A percentile compares a stretch with the other conserved stretches of the same genome.
phyloP scores from a whole-genome alignment of 2,797 vertebrate species.

The Heterohyrax brucei region DNA sequence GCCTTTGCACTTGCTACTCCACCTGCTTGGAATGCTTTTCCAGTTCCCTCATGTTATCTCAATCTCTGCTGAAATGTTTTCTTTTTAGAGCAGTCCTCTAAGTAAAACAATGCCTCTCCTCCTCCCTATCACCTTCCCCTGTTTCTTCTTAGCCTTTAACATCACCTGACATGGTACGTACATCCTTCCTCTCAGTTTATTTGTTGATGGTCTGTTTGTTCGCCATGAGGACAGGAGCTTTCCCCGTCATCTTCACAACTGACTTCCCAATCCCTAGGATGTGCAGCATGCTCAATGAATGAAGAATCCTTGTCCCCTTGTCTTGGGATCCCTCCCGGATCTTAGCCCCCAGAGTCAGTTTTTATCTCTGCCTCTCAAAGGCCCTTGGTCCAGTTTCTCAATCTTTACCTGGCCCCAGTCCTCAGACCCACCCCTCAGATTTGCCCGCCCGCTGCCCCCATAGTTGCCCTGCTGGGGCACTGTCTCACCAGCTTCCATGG shows the following conservation, averaged over 20 bases:
- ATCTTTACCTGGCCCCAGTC: not conserved
- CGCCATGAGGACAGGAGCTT: not conserved
- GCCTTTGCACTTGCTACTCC: slow-evolving; percentile 11
- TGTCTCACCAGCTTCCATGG: slow-evolving; percentile 96
- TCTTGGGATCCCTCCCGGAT: not conserved
- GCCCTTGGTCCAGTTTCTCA: not conserved
- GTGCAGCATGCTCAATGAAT: not conserved
- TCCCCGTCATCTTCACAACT: not conserved
- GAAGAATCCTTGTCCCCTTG: not conserved
- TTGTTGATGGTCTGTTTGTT: not conserved
- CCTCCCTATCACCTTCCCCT: not conserved
- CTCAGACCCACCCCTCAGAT: not conserved
- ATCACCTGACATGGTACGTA: not conserved
- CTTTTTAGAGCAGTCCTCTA: not conserved
- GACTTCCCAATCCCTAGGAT: not conserved
- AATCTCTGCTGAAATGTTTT: slow-evolving; percentile 19
- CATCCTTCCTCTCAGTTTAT: not conserved
- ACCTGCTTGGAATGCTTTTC: not conserved
- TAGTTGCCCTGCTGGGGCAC: not conserved
- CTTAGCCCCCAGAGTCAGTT: not conserved
- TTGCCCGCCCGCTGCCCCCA: too few relatives aligned
- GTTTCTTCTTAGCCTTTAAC: not conserved
- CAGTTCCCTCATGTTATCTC: not conserved
- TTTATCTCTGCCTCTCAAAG: not conserved
- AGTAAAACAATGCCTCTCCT: not conserved